phyloP scores from a whole-genome alignment of 2,797 vertebrate species.

The Enteromius afrohamiltoni region DNA sequence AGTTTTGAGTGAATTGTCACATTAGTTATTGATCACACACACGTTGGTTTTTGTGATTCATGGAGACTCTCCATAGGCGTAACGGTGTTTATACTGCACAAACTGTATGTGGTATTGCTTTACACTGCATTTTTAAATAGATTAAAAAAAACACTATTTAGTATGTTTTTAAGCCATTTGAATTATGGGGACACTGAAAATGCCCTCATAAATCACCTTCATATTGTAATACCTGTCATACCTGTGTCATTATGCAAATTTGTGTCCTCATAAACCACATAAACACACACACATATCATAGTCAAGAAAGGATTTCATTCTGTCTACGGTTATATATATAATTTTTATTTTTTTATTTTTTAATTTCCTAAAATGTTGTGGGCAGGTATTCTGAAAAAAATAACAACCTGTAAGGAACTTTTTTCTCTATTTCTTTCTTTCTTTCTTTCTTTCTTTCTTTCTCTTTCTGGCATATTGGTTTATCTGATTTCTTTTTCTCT shows the following conservation, averaged over 20 bases:
- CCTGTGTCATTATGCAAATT: too few relatives aligned
- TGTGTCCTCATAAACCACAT: slow-evolving; percentile 41
- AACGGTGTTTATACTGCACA: too few relatives aligned
- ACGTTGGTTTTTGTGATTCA: too few relatives aligned
- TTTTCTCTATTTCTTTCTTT: background rate
- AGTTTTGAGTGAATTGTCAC: background rate
- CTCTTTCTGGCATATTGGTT: slow-evolving; percentile 46
- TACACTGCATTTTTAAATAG: too few relatives aligned
- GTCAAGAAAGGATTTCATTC: slow-evolving; percentile 11
- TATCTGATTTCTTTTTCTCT: slow-evolving; percentile 52
- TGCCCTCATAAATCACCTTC: too few relatives aligned
- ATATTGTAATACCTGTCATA: too few relatives aligned
- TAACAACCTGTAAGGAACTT: background rate
- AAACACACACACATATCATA: slow-evolving; percentile 56
- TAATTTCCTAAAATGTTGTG: background rate
- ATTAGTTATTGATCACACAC: slow-evolving; percentile 20
- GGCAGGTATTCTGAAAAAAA: background rate
- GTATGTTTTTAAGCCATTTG: too few relatives aligned
- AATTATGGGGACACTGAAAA: too few relatives aligned
- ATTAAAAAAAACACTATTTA: too few relatives aligned
- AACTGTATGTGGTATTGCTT: too few relatives aligned
- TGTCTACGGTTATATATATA: background rate
- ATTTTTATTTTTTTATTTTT: background rate
- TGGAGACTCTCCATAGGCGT: too few relatives aligned
- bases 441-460: background rate